These are phyloP conservation scores for Mantis religiosa DNA, from an alignment of 2,888 invertebrate genomes.

Conservation along the genomic window DNA sequence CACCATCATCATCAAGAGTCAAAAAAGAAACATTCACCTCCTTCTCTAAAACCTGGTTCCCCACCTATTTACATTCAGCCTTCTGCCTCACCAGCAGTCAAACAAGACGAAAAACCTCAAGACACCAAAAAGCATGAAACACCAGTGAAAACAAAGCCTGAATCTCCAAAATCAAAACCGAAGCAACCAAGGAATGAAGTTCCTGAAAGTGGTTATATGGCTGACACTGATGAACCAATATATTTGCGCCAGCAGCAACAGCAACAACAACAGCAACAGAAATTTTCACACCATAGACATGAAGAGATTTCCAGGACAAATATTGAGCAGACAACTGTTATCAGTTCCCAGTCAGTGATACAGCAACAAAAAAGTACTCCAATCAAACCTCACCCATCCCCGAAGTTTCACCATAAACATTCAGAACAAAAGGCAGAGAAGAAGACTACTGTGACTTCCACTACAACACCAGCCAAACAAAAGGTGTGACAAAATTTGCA, in stretches of 20 bases:
- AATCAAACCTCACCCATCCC: constrained; percentile 19
- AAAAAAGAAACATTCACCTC: constrained; percentile 37
- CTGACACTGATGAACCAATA: constrained; percentile 63
- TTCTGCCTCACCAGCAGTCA: constrained; percentile 30
- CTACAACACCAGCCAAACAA: constrained; percentile 14
- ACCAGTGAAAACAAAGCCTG: constrained; percentile 41
- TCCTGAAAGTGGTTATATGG: constrained; percentile 61
- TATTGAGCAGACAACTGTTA: constrained; percentile 32
- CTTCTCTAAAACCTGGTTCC: constrained; percentile 44
- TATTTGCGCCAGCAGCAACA: constrained; percentile 37
- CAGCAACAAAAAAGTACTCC: constrained; percentile 24
- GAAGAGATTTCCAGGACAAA: constrained; percentile 38
- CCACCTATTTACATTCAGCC: constrained; percentile 44
- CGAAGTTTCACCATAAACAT: constrained; percentile 25
- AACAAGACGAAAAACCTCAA: constrained; percentile 28
- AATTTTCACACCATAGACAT: constrained; percentile 37
- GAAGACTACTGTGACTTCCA: constrained; percentile 12
- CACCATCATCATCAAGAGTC: constrained; percentile 16
- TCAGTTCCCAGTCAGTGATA: constrained; percentile 20
- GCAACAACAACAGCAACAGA: constrained; percentile 37
- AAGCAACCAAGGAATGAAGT: constrained; percentile 43
- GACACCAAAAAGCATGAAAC: constrained; percentile 13
- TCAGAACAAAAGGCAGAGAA: constrained; percentile 27
- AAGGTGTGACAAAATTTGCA: background rate
- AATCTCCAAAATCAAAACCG: constrained; percentile 52